Percentiles rank a stretch among this genome's conserved stretches.
These are phyloP conservation scores for Empis livida DNA, from an alignment of 2,888 invertebrate genomes.

Conservation along the genomic window DNA sequence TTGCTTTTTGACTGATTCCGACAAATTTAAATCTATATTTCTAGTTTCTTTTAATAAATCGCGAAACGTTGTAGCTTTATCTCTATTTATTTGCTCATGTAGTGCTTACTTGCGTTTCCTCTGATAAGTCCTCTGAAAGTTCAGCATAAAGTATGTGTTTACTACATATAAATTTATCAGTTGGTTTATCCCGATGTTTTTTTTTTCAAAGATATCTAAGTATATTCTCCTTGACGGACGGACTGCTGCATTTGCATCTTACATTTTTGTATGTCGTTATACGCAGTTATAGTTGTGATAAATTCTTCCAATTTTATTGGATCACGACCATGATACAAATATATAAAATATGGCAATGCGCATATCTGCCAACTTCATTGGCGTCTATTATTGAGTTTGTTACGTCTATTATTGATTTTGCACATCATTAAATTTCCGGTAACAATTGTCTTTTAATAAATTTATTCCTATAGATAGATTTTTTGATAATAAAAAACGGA, in stretches of 20 bases:
- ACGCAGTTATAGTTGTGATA: no score
- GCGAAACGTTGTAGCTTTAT: background rate
- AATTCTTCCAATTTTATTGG: no score
- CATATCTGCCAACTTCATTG: no score
- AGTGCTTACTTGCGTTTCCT: background rate
- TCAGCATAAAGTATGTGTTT: background rate
- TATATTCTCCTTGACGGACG: background rate
- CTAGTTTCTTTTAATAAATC: background rate
- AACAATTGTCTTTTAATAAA: no score
- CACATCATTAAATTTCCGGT: no score
- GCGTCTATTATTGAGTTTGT: no score
- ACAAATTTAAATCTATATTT: background rate
- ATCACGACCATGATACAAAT: no score
- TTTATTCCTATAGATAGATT: no score
- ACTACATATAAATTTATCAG: background rate
- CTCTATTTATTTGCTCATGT: background rate
- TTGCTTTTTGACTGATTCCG: background rate
- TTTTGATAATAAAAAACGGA: no score
- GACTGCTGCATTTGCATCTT: background rate
- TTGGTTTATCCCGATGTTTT: background rate
- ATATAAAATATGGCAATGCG: no score
- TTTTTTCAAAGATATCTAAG: background rate
- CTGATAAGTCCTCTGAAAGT: background rate
- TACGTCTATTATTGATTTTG: no score
- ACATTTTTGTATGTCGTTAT: no score